Evolutionary conservation across 2,888 invertebrate genomes (phyloP), one percentile per base, ranked within the genome.

Genomic region (Meteorus cinctellus): DNA sequence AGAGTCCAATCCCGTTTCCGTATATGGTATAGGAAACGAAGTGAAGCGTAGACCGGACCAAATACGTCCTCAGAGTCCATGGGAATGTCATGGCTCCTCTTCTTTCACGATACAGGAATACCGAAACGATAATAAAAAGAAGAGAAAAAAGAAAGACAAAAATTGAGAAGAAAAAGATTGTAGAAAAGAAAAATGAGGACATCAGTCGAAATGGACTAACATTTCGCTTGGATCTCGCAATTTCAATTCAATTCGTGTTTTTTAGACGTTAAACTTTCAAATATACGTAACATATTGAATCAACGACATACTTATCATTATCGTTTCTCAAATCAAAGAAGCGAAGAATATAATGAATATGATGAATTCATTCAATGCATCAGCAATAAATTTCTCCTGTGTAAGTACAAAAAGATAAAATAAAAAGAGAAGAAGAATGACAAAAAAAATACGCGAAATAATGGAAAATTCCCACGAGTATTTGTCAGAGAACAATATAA

Each of bases 1-100:
- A 60, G 75, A 75, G 67, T 63, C 77, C 80, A 60, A 77, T 79
- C 67, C 76, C 76, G 74, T 79, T 80, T 74, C 78, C 77, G 70
- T 77, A 78, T 78, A 80, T 74, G 78, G 80, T 41, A 65, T 65
- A 60, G 72, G 75, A 68, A 77, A 76, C 68, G 65, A 74, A 74
- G 71, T 74, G 69, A 67, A 74, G 66, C 74, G 62, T 66, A 45
- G 41, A 63, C n/a, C 65, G 45, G 41, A 69, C 72, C 69, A 76
- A 76, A 76, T 76, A 76, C 76, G 62, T 68, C 59, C 68, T 27
- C 19, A 59, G 19, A 24, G 55, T 55, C 55, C 8, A 19, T 6
- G 55, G 2, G 55, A 55, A 19, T 55, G 19, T 55, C 55, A 19
- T 55, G 19, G 45, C 68, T 62, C 19, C 24, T 48, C 60, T 48